Percentiles rank a stretch among this genome's conserved stretches.
Evolutionary conservation across 2,113 vertebrate genomes (phyloP).

Genomic region (Lepisosteus osseus): DNA sequence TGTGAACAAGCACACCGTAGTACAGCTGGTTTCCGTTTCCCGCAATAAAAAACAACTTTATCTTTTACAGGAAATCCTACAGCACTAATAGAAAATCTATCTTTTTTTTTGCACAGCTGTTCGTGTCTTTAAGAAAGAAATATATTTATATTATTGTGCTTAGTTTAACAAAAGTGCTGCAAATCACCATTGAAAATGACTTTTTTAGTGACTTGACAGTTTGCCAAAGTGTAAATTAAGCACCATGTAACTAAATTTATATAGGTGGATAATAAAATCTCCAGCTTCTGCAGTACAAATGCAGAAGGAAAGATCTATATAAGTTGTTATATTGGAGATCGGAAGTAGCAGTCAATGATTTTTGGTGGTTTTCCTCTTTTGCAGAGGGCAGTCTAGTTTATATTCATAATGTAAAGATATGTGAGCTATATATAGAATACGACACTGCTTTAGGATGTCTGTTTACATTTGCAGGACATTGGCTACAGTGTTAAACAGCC

Average conservation of each 20-base stretch:
- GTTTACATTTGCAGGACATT: not conserved
- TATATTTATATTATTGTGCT: conserved; percentile 1
- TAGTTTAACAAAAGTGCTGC: not conserved
- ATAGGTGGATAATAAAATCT: not conserved
- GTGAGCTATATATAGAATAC: too few species aligned
- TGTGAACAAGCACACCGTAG: not conserved
- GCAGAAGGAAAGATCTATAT: too few species aligned
- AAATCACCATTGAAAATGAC: not conserved
- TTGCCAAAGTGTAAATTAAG: not conserved
- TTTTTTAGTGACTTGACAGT: not conserved
- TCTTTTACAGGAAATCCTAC: not conserved
- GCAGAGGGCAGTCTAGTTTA: too few species aligned
- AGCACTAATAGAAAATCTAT: not conserved
- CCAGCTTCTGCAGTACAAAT: too few species aligned
- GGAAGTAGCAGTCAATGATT: too few species aligned
- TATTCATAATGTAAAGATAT: too few species aligned
- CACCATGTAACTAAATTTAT: not conserved
- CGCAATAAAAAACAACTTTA: not conserved
- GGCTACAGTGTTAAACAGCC: not conserved
- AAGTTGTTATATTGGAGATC: too few species aligned
- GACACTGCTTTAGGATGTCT: too few species aligned
- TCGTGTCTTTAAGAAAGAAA: not conserved
- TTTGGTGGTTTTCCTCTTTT: too few species aligned
- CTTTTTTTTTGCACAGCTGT: conserved; percentile 1
- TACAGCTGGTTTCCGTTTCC: conserved; percentile 1